These are phyloP conservation scores for Styela plicata DNA, from an alignment of 23 tunicate species.

Conservation along the genomic window DNA sequence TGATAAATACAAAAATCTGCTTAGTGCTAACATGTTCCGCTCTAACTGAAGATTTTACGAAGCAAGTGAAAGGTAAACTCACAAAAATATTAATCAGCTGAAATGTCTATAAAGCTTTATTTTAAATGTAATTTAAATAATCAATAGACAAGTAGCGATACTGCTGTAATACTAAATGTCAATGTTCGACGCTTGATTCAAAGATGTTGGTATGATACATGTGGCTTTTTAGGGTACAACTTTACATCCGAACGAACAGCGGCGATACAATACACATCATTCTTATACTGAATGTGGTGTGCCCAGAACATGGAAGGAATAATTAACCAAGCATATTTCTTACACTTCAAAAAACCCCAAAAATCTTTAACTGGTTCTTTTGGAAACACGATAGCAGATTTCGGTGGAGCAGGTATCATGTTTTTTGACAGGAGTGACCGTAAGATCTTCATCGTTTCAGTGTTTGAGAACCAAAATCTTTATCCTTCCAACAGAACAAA, in stretches of 20 bases:
- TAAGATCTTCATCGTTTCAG: neutral
- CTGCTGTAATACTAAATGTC: too few species aligned
- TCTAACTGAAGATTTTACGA: too few species aligned
- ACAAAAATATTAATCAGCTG: too few species aligned
- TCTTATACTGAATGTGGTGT: conserved; percentile 40
- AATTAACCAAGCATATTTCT: neutral
- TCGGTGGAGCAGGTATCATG: neutral
- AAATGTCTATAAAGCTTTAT: too few species aligned
- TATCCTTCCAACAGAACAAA: too few species aligned
- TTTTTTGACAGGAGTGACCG: neutral
- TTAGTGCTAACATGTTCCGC: too few species aligned
- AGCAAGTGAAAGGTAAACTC: too few species aligned
- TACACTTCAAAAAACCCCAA: neutral
- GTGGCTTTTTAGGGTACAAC: conserved; percentile 48
- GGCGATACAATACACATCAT: conserved; percentile 40
- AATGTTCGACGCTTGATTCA: too few species aligned
- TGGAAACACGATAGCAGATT: neutral
- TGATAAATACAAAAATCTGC: too few species aligned
- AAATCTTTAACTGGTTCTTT: neutral
- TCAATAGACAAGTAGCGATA: too few species aligned
- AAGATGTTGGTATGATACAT: conserved; percentile 2
- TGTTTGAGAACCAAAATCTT: too few species aligned
- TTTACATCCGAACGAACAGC: conserved; percentile 51
- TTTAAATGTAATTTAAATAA: too few species aligned
- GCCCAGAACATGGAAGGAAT: neutral